These are phyloP conservation scores for Lepeophtheirus salmonis DNA, from an alignment of 1,140 invertebrate species.

Conservation along the genomic window DNA sequence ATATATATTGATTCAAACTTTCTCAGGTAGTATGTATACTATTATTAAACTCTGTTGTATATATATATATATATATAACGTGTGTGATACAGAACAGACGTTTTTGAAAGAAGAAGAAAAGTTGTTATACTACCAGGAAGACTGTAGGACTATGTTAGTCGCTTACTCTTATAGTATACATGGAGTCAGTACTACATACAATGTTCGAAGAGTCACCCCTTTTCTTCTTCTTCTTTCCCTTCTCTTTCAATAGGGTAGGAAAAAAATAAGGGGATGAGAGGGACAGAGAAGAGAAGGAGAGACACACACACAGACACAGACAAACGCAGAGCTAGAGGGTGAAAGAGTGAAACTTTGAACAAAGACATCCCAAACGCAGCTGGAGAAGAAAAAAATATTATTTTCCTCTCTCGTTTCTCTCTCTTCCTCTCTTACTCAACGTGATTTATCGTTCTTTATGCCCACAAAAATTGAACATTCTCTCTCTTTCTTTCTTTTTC, in stretches of 20 bases:
- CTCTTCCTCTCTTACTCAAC: neutral
- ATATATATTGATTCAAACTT: too few relatives aligned
- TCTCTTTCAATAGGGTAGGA: neutral
- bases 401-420: neutral
- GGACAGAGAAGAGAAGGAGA: neutral
- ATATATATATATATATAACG: too few relatives aligned
- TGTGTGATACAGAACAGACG: too few relatives aligned
- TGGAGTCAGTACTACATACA: too few relatives aligned
- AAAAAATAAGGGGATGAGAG: neutral
- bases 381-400: neutral
- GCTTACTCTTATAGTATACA: too few relatives aligned
- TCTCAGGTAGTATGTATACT: too few relatives aligned
- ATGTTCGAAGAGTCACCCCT: too few relatives aligned
- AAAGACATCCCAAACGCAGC: neutral
- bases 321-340: neutral
- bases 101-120: too few relatives aligned
- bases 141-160: too few relatives aligned
- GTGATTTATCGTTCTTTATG: neutral
- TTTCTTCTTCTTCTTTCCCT: neutral
- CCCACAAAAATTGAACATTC: neutral
- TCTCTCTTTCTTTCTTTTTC: neutral
- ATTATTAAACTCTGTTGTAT: too few relatives aligned
- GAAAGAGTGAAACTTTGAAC: neutral
- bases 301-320: too few relatives aligned
- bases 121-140: too few relatives aligned